Evolutionary conservation across 2,888 invertebrate species (phyloP).

Genomic region (Geotrupes spiniger): DNA sequence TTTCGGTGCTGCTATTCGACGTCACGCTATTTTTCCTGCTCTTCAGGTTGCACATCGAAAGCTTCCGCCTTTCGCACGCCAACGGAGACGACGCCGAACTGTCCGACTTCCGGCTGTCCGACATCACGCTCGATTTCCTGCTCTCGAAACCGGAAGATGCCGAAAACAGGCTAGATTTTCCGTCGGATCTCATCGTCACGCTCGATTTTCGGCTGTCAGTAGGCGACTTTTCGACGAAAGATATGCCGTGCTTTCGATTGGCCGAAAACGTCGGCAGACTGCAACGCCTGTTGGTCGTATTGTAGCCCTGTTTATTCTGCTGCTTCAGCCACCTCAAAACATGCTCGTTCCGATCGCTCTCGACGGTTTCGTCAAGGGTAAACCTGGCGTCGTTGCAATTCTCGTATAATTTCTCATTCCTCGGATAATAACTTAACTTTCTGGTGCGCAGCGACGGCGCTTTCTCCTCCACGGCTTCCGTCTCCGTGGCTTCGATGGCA

Average conservation of each 20-base stretch:
- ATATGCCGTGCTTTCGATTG: constrained; percentile 35
- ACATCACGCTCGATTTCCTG: constrained; percentile 41
- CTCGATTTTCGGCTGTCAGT: constrained; percentile 43
- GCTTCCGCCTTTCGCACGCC: constrained; percentile 41
- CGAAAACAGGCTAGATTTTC: constrained; percentile 26
- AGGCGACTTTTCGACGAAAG: constrained; percentile 36
- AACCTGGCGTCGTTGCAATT: constrained; percentile 41
- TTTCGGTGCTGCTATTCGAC: constrained; percentile 49
- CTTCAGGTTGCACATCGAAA: constrained; percentile 30
- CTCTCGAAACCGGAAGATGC: constrained; percentile 42
- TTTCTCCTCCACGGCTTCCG: constrained; percentile 15
- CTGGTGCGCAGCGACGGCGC: constrained; percentile 30
- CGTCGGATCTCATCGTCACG: constrained; percentile 31
- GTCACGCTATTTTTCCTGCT: constrained; percentile 48
- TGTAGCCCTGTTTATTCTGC: constrained; percentile 33
- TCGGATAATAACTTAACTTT: constrained; percentile 43
- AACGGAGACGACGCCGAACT: constrained; percentile 35
- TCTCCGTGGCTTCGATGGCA: constrained; percentile 41
- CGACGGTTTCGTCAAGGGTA: constrained; percentile 37
- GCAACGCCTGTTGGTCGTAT: constrained; percentile 21
- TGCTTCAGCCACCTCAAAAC: constrained; percentile 49
- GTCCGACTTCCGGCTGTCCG: constrained; percentile 36
- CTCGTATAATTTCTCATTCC: constrained; percentile 47
- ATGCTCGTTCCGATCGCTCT: constrained; percentile 48
- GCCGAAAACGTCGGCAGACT: constrained; percentile 28